These are phyloP conservation scores for Raja brachyura DNA, from an alignment of 2,113 vertebrate species.

Conservation along the genomic window DNA sequence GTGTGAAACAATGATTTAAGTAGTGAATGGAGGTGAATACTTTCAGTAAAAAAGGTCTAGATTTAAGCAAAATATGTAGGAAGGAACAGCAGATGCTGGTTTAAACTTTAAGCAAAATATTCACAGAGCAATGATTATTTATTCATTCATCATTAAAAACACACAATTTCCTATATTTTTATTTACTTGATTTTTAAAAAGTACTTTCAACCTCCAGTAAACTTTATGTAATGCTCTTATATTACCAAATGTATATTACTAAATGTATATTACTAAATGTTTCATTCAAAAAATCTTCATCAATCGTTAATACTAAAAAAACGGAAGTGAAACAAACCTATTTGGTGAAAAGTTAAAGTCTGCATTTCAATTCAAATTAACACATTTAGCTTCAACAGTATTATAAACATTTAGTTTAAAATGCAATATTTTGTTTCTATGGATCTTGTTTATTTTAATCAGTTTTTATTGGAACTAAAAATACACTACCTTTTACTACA, in stretches of 20 bases:
- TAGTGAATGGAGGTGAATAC: background rate
- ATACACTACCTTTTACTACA: background rate
- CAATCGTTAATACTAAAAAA: background rate
- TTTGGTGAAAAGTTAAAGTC: background rate
- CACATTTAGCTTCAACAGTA: background rate
- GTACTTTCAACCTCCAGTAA: background rate
- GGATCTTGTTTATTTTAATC: background rate
- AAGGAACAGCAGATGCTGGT: no score
- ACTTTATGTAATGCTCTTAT: background rate
- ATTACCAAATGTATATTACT: background rate
- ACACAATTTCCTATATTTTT: background rate
- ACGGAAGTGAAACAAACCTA: background rate
- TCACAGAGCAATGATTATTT: background rate
- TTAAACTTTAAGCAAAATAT: background rate
- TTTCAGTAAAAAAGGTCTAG: background rate
- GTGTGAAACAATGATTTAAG: background rate
- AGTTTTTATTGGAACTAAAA: background rate
- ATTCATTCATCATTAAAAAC: background rate
- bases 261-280: background rate
- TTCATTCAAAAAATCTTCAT: no score
- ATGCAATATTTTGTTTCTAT: background rate
- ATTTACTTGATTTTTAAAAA: background rate
- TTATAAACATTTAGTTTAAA: background rate
- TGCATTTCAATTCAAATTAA: background rate
- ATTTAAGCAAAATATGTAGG: background rate